A percentile compares a stretch with the other conserved stretches of the same genome.
Evolutionary conservation across 2,113 vertebrate genomes (phyloP).

Genomic region (Apodemus sylvaticus): DNA sequence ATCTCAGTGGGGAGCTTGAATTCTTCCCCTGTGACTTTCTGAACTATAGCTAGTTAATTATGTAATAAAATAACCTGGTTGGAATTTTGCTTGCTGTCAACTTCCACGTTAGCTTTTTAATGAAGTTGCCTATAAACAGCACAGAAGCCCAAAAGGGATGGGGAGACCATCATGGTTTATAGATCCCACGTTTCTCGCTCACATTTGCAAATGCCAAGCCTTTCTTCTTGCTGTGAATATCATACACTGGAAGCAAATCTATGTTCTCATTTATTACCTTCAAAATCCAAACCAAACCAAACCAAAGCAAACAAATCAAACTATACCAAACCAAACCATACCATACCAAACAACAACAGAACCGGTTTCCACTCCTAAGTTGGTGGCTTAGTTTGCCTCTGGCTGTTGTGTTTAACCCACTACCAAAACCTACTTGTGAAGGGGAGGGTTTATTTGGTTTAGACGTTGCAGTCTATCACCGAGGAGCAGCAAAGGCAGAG

Average conservation of each 20-base stretch:
- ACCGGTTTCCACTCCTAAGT: neutral
- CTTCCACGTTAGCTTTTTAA: neutral
- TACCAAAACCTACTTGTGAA: neutral
- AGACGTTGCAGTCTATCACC: too few relatives aligned
- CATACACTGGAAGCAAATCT: neutral
- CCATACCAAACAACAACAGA: neutral
- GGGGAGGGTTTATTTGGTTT: too few relatives aligned
- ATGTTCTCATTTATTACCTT: neutral
- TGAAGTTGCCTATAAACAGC: neutral
- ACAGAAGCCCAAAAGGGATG: neutral
- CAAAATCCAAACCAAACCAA: neutral
- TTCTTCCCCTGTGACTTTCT: neutral
- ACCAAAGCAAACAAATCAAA: neutral
- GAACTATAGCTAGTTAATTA: conserved; percentile 37
- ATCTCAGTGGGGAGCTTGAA: conserved; percentile 51
- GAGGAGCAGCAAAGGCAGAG: neutral
- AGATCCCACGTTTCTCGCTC: neutral
- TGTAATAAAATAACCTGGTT: conserved; percentile 26
- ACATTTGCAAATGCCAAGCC: neutral
- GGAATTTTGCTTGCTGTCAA: conserved; percentile 24
- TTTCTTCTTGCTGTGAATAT: neutral
- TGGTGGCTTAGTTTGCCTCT: neutral
- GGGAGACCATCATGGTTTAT: neutral
- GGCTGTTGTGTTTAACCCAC: neutral
- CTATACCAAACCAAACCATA: neutral